These are phyloP conservation scores for Sebastolobus altivelis DNA, from an alignment of 2,797 vertebrate species.

Conservation along the genomic window DNA sequence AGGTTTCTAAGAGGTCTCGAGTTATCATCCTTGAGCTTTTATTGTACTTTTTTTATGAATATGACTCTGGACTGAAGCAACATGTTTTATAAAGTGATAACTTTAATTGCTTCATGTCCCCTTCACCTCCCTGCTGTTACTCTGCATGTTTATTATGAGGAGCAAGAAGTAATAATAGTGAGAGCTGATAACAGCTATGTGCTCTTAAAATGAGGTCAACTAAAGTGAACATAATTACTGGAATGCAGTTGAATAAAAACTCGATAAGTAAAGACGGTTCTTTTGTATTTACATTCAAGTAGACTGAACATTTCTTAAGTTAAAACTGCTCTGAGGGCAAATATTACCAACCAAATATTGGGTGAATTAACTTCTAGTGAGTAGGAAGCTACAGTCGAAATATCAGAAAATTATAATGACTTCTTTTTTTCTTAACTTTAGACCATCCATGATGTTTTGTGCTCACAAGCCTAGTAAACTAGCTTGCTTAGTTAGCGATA, in stretches of 20 bases:
- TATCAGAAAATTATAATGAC: neutral
- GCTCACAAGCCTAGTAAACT: neutral
- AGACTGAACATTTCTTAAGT: neutral
- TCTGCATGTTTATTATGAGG: constrained; percentile 13
- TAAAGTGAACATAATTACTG: constrained; percentile 4
- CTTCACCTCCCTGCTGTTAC: constrained; percentile 8
- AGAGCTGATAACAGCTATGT: neutral
- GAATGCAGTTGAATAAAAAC: neutral
- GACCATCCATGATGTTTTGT: neutral
- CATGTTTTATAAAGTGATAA: neutral
- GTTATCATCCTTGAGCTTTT: neutral
- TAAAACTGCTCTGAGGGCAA: neutral
- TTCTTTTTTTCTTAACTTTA: neutral
- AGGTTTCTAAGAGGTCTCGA: neutral
- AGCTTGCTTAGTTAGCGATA: neutral
- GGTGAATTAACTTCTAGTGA: neutral
- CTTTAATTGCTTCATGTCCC: neutral
- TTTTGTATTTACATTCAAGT: neutral
- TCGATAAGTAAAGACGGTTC: constrained; percentile 7
- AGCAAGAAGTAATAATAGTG: neutral
- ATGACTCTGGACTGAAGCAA: neutral
- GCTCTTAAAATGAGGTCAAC: constrained; percentile 20
- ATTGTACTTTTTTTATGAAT: neutral
- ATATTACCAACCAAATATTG: neutral
- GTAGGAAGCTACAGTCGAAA: neutral